Conservation (phyloP, 2,888 invertebrate genomes). For the Napeogenes sylphis region DNA sequence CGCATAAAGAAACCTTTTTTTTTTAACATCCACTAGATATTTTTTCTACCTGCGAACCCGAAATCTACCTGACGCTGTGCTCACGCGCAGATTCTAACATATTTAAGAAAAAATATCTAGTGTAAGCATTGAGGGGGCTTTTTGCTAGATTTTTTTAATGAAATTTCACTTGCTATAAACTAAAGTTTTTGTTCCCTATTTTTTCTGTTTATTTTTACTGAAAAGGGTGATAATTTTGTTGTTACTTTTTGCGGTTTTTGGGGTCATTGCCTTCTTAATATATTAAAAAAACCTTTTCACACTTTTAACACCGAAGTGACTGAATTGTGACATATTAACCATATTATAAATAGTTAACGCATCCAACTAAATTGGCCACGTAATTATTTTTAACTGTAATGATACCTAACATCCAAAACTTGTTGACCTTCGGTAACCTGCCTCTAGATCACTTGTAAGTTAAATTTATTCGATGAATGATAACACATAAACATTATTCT, state of each 20-base stretch:
- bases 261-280: constrained; percentile 9
- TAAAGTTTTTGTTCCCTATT: constrained; percentile 56
- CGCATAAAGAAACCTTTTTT: constrained; percentile 69
- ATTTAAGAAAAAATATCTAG: constrained; percentile 53
- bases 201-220: constrained; percentile 36
- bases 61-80: constrained; percentile 63
- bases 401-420: constrained; percentile 32
- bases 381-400: constrained; percentile 13
- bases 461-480: constrained; percentile 4
- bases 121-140: constrained; percentile 54
- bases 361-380: constrained; percentile 3
- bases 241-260: constrained; percentile 12
- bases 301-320: not conserved
- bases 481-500: not conserved
- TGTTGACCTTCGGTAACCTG: constrained; percentile 38
- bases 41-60: constrained; percentile 76
- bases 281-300: not conserved
- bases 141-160: constrained; percentile 67
- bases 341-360: not conserved
- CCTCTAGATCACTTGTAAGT: constrained; percentile 7
- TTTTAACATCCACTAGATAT: constrained; percentile 63
- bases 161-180: constrained; percentile 62
- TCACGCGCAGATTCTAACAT: constrained; percentile 65
- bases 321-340: not conserved
- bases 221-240: constrained; percentile 30